Base-by-base conservation (phyloP, 2,797 vertebrate species). In the Agapornis canus region DNA sequence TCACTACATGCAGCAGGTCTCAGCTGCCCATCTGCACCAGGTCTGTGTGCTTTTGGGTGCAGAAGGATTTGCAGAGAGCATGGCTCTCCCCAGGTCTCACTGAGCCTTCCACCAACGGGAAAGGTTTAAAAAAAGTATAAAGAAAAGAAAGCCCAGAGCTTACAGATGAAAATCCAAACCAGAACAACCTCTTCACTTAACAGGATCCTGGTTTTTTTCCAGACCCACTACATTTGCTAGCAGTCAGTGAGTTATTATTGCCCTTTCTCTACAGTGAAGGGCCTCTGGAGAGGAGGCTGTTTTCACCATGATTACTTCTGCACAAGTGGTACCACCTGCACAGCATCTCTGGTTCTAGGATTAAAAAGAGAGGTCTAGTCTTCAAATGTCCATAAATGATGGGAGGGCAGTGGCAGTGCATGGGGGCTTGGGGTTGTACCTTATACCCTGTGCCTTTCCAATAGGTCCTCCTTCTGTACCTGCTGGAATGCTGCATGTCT, bases 311-410 rank as follows among this genome's bases (percentile, higher is more conserved):
- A 76, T 37, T 61, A 23, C 35, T 75, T 66, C 32, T 71, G 39
- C 32, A 42, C 61, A 87, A 91, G 69, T 76, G 76, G 65, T 56
- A 84, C 76, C 89, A 91, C 76, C 68, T 83, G 86, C 86, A 52
- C 88, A 90, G 79, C 77, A 83, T 68, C 71, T 82, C 78, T 47
- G 29, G 73, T 90, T 86, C 76, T 72, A 88, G 80, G 52, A 64
- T 79, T 87, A 25, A 13, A 45, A 73, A 68, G 40, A 89, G 21
- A 91, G 35, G 31, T 59, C 32, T 39, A 6, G 2, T 39, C 69
- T 70, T 72, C 78, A 47, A 52, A 60, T 42, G 42, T 22, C 48
- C 5, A 5, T 13, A 63, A 3, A 6, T 0, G 5, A 71, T 32
- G 19, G 29, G 18, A 69, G 26, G 10, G 45, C 27, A 81, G 23